Conservation (phyloP, 2,797 vertebrate genomes). For the Mormyrops attenuatus region DNA sequence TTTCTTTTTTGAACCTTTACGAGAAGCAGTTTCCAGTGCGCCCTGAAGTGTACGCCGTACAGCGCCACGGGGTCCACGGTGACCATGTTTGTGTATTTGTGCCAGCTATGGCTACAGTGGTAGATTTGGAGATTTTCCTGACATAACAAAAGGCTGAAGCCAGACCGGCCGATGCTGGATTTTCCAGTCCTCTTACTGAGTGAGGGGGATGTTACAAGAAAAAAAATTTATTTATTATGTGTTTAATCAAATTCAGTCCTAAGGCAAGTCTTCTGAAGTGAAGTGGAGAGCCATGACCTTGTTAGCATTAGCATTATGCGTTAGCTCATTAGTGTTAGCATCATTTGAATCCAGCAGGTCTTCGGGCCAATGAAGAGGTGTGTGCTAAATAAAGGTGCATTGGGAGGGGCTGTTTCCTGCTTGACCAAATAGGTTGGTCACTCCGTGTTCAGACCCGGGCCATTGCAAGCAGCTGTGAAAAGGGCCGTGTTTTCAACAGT, state of each 20-base stretch:
- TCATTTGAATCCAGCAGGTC: background rate
- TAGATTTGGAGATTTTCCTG: background rate
- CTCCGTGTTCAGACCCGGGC: background rate
- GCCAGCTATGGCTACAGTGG: background rate
- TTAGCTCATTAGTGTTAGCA: background rate
- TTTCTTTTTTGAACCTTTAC: background rate
- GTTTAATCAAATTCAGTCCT: conserved; percentile 4
- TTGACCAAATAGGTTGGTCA: background rate
- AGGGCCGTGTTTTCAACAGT: background rate
- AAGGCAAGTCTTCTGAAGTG: background rate
- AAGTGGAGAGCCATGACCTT: background rate
- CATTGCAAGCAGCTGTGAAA: background rate
- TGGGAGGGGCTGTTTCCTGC: background rate
- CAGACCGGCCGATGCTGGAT: background rate
- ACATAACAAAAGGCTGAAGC: conserved; percentile 7
- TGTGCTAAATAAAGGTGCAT: background rate
- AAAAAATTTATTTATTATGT: background rate
- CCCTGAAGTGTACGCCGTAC: background rate
- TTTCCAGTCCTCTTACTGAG: conserved; percentile 14
- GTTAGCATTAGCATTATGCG: background rate
- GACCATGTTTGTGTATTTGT: background rate
- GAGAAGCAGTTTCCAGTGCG: background rate
- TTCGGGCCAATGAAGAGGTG: background rate
- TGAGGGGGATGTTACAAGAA: background rate
- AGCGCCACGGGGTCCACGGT: background rate